phyloP scores from a whole-genome alignment of 1,140 invertebrate species.

The Caenorhabditis elegans region WBcel235 BX284606.5:1324501-1325000 shows the following conservation, averaged over 20 bases:
- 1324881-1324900: slow-evolving; percentile 95
- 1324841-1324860: slow-evolving; percentile 72
- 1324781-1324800: slow-evolving; percentile 87
- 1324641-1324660: no score
- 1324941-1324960: neutral
- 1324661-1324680: no score
- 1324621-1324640: no score
- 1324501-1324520: slow-evolving; percentile 68
- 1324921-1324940: neutral
- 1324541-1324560: slow-evolving; percentile 89
- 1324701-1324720: slow-evolving; percentile 89
- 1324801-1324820: slow-evolving; percentile 88
- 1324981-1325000: neutral
- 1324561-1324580: slow-evolving; percentile 85
- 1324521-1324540: slow-evolving; percentile 79
- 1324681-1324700: slow-evolving; percentile 78
- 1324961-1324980: neutral
- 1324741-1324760: slow-evolving; percentile 75
- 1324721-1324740: slow-evolving; percentile 85
- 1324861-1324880: slow-evolving; percentile 82
- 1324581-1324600: slow-evolving; percentile 67
- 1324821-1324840: slow-evolving; percentile 85
- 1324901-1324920: slow-evolving; percentile 78
- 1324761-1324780: slow-evolving; percentile 83
- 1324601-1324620: no score